Conservation (phyloP, 2,888 invertebrate genomes). For the Anoplius nigerrimus region DNA sequence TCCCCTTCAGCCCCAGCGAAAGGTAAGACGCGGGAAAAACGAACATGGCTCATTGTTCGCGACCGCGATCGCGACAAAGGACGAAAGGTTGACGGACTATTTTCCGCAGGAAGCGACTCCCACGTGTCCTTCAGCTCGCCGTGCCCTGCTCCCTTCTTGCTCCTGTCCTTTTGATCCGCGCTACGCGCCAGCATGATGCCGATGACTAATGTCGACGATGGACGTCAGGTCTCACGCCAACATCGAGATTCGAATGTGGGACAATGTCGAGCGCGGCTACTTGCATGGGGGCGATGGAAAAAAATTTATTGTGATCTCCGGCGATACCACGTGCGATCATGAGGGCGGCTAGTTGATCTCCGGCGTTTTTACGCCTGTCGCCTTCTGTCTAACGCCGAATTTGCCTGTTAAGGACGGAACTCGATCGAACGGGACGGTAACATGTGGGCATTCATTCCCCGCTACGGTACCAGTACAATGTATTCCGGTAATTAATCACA, state of each 20-base stretch:
- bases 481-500: no score
- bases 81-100: no score
- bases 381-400: background rate
- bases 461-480: no score
- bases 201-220: constrained; percentile 40
- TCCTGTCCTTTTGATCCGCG: constrained; percentile 24
- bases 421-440: no score
- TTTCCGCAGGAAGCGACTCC: background rate
- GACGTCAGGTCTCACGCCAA: constrained; percentile 42
- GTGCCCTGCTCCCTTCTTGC: constrained; percentile 27
- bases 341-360: constrained; percentile 27
- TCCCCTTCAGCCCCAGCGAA: no score
- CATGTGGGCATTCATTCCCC: no score
- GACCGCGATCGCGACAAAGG: background rate
- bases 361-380: background rate
- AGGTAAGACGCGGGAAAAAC: no score
- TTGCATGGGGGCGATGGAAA: constrained; percentile 33
- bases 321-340: constrained; percentile 30
- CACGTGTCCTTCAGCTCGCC: background rate
- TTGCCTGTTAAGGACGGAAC: background rate
- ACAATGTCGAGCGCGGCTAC: constrained; percentile 1
- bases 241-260: constrained; percentile 25
- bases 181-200: constrained; percentile 43
- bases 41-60: no score
- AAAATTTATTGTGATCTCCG: constrained; percentile 40